Evolutionary conservation across 2,113 vertebrate genomes (phyloP).

Genomic region (Condylura cristata): DNA sequence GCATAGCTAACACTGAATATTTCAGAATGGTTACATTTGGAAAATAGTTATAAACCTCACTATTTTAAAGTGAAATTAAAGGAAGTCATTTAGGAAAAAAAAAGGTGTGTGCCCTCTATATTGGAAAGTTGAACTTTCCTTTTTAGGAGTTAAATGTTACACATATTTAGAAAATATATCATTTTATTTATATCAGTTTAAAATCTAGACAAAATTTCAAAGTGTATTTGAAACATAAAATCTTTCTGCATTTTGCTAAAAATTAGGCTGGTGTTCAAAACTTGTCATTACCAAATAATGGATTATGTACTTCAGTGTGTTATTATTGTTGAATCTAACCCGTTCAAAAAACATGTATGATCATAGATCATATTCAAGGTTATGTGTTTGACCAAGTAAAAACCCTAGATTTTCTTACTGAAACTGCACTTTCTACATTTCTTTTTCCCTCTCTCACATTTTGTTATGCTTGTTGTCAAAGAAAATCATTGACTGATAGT

Average conservation of each 20-base stretch:
- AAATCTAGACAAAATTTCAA: conserved; percentile 34
- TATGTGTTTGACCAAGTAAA: background rate
- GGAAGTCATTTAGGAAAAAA: conserved; percentile 14
- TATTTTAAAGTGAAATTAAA: conserved; percentile 53
- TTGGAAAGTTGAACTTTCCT: conserved; percentile 4
- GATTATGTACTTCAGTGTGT: background rate
- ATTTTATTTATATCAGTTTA: conserved; percentile 49
- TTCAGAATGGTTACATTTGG: conserved; percentile 68
- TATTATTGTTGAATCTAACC: background rate
- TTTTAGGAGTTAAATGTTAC: background rate
- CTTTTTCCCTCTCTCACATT: background rate
- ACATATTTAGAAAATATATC: conserved; percentile 27
- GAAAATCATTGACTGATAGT: background rate
- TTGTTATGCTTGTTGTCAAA: background rate
- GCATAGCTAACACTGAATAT: conserved; percentile 72
- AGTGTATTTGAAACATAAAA: background rate
- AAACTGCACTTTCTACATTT: background rate
- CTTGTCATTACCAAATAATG: background rate
- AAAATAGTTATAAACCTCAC: conserved; percentile 41
- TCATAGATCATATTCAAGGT: background rate
- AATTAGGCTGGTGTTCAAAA: background rate
- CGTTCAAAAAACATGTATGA: background rate
- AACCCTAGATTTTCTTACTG: background rate
- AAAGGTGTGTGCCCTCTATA: background rate
- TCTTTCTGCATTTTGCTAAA: background rate